Evolutionary conservation across 1,140 invertebrate genomes (phyloP).

Genomic region (Lepidurus apus): DNA sequence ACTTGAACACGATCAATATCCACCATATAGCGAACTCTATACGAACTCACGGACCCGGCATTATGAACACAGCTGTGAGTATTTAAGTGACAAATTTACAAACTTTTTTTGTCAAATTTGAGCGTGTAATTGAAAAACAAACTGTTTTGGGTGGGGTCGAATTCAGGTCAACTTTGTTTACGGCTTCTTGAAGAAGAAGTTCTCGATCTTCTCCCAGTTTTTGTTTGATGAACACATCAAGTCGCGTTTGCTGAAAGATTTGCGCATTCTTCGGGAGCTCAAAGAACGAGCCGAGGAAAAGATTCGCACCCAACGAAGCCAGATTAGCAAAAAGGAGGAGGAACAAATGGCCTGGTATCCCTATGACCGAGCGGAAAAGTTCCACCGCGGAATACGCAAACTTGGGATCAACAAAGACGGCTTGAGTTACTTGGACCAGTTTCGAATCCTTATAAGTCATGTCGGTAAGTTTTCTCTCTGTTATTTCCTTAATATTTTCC

Average conservation of each 20-base stretch:
- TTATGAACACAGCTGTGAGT: conserved; percentile 88
- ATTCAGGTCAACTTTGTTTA: conserved; percentile 86
- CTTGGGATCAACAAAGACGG: conserved; percentile 78
- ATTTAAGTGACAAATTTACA: too few relatives aligned
- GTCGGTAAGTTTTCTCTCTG: conserved; percentile 59
- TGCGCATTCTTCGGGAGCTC: conserved; percentile 65
- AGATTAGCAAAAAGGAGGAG: conserved; percentile 52
- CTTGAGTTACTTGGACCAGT: conserved; percentile 84
- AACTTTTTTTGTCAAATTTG: too few relatives aligned
- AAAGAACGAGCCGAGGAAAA: conserved; percentile 51
- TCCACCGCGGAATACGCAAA: conserved; percentile 86
- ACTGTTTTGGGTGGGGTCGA: conserved; percentile 32
- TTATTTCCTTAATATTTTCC: conserved; percentile 24
- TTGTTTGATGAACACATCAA: conserved; percentile 98
- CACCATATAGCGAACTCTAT: conserved; percentile 95
- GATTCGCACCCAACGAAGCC: conserved; percentile 45
- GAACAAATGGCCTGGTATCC: conserved; percentile 49
- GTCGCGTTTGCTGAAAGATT: conserved; percentile 85
- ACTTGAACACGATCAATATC: conserved; percentile 94
- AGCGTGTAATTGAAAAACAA: background rate
- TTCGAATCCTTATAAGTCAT: conserved; percentile 84
- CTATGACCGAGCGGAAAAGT: conserved; percentile 90
- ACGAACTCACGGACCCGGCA: conserved; percentile 92
- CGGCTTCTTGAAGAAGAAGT: conserved; percentile 90
- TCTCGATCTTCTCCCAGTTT: conserved; percentile 94